These are phyloP conservation scores for Andrena praecox DNA, from an alignment of 2,888 invertebrate species.

Conservation along the genomic window DNA sequence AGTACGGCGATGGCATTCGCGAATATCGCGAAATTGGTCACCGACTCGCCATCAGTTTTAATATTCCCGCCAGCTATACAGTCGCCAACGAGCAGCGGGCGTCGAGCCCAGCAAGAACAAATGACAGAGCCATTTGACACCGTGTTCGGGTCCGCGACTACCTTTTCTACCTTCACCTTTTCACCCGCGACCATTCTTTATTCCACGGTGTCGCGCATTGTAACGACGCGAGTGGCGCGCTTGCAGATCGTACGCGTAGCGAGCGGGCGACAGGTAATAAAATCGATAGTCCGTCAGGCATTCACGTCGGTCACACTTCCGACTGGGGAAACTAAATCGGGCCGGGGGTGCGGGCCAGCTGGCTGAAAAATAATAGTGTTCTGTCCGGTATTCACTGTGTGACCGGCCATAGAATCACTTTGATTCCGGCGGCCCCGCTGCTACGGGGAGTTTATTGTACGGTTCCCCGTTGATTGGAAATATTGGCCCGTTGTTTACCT, in stretches of 20 bases:
- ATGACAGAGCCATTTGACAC: slow-evolving; percentile 46
- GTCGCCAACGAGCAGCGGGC: slow-evolving; percentile 20
- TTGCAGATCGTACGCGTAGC: slow-evolving; percentile 26
- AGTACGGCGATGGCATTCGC: no score
- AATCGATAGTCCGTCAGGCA: slow-evolving; percentile 57
- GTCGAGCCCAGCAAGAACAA: slow-evolving; percentile 31
- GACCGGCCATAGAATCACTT: slow-evolving; percentile 42
- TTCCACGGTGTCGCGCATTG: slow-evolving; percentile 51
- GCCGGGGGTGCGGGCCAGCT: slow-evolving; percentile 23
- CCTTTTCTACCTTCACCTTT: slow-evolving; percentile 8
- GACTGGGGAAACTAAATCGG: slow-evolving; percentile 59
- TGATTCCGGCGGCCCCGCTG: slow-evolving; percentile 26
- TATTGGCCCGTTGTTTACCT: slow-evolving; percentile 64
- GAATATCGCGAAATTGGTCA: no score
- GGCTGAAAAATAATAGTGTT: slow-evolving; percentile 59
- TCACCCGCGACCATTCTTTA: slow-evolving; percentile 44
- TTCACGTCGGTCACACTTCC: slow-evolving; percentile 56
- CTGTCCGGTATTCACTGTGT: slow-evolving; percentile 39
- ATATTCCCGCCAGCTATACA: no score
- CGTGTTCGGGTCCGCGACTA: slow-evolving; percentile 4
- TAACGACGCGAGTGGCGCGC: slow-evolving; percentile 44
- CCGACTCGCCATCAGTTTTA: no score
- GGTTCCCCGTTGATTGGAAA: slow-evolving; percentile 59
- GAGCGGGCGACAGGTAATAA: slow-evolving; percentile 57
- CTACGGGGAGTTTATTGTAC: slow-evolving; percentile 46